A percentile compares a stretch with the other conserved stretches of the same genome.
These are phyloP conservation scores for Resseliella maxima DNA, from an alignment of 2,888 invertebrate species.

Conservation along the genomic window DNA sequence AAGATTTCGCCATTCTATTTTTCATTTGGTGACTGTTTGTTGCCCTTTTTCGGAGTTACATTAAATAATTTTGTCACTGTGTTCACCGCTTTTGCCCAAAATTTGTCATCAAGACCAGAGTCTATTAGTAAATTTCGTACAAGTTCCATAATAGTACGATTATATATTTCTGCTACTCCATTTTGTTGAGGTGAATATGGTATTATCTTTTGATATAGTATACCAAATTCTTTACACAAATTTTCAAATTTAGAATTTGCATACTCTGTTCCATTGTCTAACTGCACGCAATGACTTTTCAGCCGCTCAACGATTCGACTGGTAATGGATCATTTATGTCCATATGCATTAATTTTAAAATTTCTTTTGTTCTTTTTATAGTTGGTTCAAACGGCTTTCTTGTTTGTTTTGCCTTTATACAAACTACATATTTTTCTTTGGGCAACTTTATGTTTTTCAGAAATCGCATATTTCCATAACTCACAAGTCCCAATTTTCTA, in stretches of 20 bases:
- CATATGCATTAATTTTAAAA: conserved; percentile 34
- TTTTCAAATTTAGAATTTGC: not conserved
- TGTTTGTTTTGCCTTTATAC: too few relatives aligned
- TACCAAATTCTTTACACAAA: not conserved
- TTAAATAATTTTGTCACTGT: conserved; percentile 58
- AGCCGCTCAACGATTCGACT: conserved; percentile 34
- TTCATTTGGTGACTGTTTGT: too few relatives aligned
- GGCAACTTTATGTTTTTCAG: too few relatives aligned
- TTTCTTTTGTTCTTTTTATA: too few relatives aligned
- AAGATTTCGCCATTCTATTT: conserved; percentile 61
- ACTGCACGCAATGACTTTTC: not conserved
- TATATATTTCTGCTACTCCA: not conserved
- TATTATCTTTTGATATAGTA: not conserved
- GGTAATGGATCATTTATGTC: not conserved
- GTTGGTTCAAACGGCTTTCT: too few relatives aligned
- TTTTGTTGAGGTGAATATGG: conserved; percentile 33
- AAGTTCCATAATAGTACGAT: conserved; percentile 29
- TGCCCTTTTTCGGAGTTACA: too few relatives aligned
- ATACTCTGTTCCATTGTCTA: conserved; percentile 15
- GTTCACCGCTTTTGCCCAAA: conserved; percentile 63
- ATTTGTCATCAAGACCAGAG: conserved; percentile 58
- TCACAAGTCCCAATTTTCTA: too few relatives aligned
- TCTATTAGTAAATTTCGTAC: conserved; percentile 51
- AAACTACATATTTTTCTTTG: too few relatives aligned
- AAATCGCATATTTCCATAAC: too few relatives aligned